Conservation (phyloP, 2,888 invertebrate genomes). For the Pemphredon lugubris region DNA sequence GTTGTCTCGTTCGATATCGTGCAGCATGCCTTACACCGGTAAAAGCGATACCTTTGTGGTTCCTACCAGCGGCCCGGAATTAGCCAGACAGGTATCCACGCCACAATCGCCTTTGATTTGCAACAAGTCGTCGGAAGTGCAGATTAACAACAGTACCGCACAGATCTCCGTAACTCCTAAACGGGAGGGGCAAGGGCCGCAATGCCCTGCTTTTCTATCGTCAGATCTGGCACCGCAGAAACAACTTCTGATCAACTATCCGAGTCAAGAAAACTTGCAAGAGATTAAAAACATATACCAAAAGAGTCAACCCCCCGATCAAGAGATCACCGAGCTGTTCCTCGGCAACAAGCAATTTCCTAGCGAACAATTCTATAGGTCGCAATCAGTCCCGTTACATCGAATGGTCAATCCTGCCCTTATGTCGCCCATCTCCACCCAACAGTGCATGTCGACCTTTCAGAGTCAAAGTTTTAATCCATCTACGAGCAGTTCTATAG, state of each 20-base stretch:
- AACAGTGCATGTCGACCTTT: constrained; percentile 69
- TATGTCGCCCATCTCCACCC: constrained; percentile 78
- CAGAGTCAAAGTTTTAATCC: constrained; percentile 74
- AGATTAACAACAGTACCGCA: constrained; percentile 58
- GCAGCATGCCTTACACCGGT: constrained; percentile 74
- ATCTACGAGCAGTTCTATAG: constrained; percentile 85
- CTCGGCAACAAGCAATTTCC: constrained; percentile 82
- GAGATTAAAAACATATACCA: constrained; percentile 73
- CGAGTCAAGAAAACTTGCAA: constrained; percentile 78
- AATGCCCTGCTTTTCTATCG: constrained; percentile 62
- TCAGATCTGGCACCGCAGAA: constrained; percentile 74
- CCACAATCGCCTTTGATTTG: constrained; percentile 69
- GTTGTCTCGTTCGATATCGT: constrained; percentile 77
- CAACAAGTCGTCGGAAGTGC: constrained; percentile 70
- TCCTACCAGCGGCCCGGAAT: constrained; percentile 73
- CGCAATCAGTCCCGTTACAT: constrained; percentile 91
- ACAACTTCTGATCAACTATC: constrained; percentile 78
- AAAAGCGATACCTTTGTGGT: constrained; percentile 76
- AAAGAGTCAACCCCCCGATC: constrained; percentile 75
- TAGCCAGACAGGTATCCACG: constrained; percentile 59
- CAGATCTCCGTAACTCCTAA: constrained; percentile 57
- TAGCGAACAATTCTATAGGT: constrained; percentile 82
- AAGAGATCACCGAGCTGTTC: constrained; percentile 85
- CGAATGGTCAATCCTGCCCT: constrained; percentile 81
- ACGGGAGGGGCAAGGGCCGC: constrained; percentile 54